Base-by-base conservation (phyloP, 92 coral and sea anemone genomes). In the Montipora capitata region DNA sequence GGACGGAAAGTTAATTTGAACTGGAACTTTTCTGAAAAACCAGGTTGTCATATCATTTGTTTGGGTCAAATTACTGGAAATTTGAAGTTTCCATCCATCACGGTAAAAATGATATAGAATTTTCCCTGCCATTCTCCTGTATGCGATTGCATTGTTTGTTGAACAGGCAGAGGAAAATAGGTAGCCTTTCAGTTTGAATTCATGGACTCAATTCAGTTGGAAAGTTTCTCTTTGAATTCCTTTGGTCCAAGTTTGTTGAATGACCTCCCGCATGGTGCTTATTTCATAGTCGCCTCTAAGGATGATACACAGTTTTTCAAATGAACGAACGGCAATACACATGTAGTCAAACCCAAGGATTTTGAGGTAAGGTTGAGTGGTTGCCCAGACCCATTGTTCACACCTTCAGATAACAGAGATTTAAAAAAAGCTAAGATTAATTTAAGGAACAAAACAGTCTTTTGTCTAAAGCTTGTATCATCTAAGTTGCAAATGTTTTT, bases 341-440 rank as follows among this genome's bases (percentile, higher is more conserved):
- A 92, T 86, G 20, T 84, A 89, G 20, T 88, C 93, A 66, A 94
- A 90, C n/a, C n/a, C 2, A 89, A 44, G 87, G 87, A 38, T 81
- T 80, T 2, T 87, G 79, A 15, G 88, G 72, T 20, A 92, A 62
- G 20, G 85, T 83, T 15, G 87, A 68, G 5, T 79, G 84, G 54
- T 79, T 79, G 12, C 84, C 84, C n/a, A n/a, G n/a, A 79, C 84
- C 84, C 84, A 79, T 79, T 12, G 10, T 65, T 65, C 2, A 5
- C 35, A 8, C 39, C 41, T n/a, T 65, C 40, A n/a, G n/a, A n/a
- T n/a, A n/a, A n/a, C n/a, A n/a, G n/a, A n/a, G n/a, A n/a, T n/a
- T n/a, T n/a, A n/a, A n/a, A n/a, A n/a, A n/a, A n/a, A n/a, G n/a
- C n/a, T n/a, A n/a, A n/a, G n/a, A n/a, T n/a, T n/a, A n/a, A n/a